Percentiles rank a stretch among this genome's conserved stretches.
Evolutionary conservation across 2,888 invertebrate genomes (phyloP).

Genomic region (Acanthopleura granulata): DNA sequence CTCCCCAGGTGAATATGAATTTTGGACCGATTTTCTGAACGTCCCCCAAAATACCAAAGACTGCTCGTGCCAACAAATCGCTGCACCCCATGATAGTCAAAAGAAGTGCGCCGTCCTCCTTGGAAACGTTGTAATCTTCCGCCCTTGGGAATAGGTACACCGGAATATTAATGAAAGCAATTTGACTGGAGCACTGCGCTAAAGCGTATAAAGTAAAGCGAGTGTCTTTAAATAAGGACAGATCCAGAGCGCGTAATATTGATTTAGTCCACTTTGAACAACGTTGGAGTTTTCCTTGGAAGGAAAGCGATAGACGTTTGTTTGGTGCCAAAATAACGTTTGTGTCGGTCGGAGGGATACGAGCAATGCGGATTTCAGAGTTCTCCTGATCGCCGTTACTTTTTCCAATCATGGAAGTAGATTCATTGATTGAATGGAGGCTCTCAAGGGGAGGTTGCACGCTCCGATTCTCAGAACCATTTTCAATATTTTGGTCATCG

Average conservation of each 20-base stretch:
- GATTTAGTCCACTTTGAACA: neutral
- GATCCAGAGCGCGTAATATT: neutral
- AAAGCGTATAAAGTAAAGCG: neutral
- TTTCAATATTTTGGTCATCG: neutral
- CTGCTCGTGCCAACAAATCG: neutral
- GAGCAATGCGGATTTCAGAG: neutral
- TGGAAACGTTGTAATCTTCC: neutral
- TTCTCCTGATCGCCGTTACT: neutral
- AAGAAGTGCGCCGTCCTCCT: neutral
- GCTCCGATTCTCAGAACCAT: neutral
- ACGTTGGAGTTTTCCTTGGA: neutral
- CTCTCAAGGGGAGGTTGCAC: neutral
- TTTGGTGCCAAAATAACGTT: neutral
- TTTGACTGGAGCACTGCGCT: neutral
- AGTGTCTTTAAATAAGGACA: neutral
- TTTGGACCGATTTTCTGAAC: neutral
- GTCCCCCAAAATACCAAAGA: slow-evolving; percentile 6
- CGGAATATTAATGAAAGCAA: neutral
- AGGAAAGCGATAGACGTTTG: neutral
- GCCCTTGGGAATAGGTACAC: slow-evolving; percentile 7
- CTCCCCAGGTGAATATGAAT: neutral
- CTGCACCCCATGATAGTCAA: neutral
- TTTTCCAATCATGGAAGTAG: neutral
- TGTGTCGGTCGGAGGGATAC: no score
- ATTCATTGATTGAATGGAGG: neutral